These are phyloP conservation scores for Ormyrus labotus DNA, from an alignment of 2,888 invertebrate species.

Conservation along the genomic window DNA sequence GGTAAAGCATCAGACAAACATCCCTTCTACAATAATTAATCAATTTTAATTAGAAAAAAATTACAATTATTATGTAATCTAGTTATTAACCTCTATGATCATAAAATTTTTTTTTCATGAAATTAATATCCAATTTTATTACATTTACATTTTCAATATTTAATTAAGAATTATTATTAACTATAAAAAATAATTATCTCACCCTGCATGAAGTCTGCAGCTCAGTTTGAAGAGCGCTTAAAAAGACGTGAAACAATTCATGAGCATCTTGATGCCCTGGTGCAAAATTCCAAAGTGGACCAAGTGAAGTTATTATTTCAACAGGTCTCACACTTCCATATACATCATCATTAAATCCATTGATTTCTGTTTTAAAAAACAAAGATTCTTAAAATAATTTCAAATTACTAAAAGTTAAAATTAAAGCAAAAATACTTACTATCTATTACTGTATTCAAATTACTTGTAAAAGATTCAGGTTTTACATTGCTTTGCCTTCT, in stretches of 20 bases:
- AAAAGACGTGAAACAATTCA: constrained; percentile 91
- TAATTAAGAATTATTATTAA: not conserved
- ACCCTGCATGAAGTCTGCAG: constrained; percentile 81
- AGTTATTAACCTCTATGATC: not conserved
- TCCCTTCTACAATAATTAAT: constrained; percentile 77
- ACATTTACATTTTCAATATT: too few relatives aligned
- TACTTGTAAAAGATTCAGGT: constrained; percentile 85
- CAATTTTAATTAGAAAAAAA: constrained; percentile 28
- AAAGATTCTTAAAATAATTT: too few relatives aligned
- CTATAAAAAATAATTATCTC: constrained; percentile 40
- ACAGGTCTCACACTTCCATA: constrained; percentile 70
- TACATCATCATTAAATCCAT: constrained; percentile 70
- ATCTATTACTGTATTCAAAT: constrained; percentile 85
- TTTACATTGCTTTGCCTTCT: constrained; percentile 79
- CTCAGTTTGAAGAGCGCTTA: constrained; percentile 94
- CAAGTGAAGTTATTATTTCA: constrained; percentile 79
- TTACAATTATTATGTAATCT: not conserved
- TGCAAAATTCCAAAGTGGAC: constrained; percentile 90
- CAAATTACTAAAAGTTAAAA: too few relatives aligned
- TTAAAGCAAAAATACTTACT: constrained; percentile 75
- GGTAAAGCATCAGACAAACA: constrained; percentile 85
- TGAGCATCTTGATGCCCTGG: constrained; percentile 96
- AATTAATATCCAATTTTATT: not conserved
- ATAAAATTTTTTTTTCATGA: not conserved
- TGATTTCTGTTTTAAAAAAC: constrained; percentile 64